These are phyloP conservation scores for Rhynchotus rufescens DNA, from an alignment of 2,797 vertebrate species.

Conservation along the genomic window DNA sequence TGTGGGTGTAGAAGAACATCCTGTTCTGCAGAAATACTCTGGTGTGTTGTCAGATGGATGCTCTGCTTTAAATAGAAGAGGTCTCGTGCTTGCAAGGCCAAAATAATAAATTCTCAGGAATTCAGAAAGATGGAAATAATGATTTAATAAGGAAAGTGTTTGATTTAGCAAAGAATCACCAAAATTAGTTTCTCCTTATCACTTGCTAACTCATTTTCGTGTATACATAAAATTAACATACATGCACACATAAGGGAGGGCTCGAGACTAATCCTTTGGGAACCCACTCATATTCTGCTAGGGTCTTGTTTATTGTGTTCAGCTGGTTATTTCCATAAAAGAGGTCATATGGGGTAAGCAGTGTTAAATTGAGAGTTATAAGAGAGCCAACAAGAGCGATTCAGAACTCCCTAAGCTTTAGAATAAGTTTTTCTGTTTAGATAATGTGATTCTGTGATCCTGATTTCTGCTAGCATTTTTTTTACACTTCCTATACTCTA, in stretches of 20 bases:
- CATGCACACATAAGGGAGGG: neutral
- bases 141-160: neutral
- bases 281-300: neutral
- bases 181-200: neutral
- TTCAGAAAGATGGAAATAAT: neutral
- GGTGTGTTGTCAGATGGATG: constrained; percentile 67
- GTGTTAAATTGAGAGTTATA: neutral
- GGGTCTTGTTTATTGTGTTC: constrained; percentile 5
- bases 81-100: constrained; percentile 46
- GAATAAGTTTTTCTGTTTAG: neutral
- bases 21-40: constrained; percentile 69
- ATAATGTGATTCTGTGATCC: neutral
- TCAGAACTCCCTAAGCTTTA: neutral
- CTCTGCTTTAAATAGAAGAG: constrained; percentile 71
- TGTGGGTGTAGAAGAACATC: constrained; percentile 70
- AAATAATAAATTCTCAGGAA: constrained; percentile 28
- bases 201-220: neutral
- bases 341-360: constrained; percentile 37
- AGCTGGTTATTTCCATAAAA: neutral
- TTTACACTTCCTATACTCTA: neutral
- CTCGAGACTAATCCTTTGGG: neutral
- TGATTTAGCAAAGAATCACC: neutral
- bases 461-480: neutral
- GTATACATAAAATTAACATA: neutral
- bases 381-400: neutral